These are phyloP conservation scores for Molossus molossus DNA, from an alignment of 2,797 vertebrate genomes.

Conservation along the genomic window DNA sequence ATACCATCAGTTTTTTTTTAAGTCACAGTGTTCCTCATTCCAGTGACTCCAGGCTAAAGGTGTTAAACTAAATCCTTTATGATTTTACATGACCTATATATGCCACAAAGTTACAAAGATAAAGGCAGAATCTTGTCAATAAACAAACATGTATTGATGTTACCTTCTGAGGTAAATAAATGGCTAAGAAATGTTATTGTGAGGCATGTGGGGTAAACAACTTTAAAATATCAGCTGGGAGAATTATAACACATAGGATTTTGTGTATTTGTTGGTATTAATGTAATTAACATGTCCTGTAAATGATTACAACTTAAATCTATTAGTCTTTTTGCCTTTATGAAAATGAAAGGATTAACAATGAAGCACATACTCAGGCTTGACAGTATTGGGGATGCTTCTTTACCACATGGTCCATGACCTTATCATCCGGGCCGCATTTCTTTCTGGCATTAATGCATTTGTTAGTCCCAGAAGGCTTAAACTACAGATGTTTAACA, in stretches of 20 bases:
- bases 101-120: constrained; percentile 75
- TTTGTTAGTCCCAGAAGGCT: constrained; percentile 95
- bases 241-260: constrained; percentile 86
- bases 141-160: constrained; percentile 81
- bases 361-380: constrained; percentile 75
- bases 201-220: constrained; percentile 80
- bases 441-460: constrained; percentile 96
- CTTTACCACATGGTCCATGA: constrained; percentile 90
- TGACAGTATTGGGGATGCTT: constrained; percentile 85
- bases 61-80: constrained; percentile 75
- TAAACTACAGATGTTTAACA: constrained; percentile 95
- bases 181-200: constrained; percentile 82
- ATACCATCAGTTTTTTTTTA: constrained; percentile 37
- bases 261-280: constrained; percentile 83
- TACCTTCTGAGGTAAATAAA: constrained; percentile 83
- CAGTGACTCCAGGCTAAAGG: constrained; percentile 56
- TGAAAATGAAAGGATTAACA: constrained; percentile 83
- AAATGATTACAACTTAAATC: constrained; percentile 84
- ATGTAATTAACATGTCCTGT: constrained; percentile 81
- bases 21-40: constrained; percentile 71
- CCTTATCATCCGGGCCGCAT: constrained; percentile 95
- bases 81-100: constrained; percentile 50
- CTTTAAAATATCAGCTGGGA: constrained; percentile 85
- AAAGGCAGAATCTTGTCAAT: constrained; percentile 78
- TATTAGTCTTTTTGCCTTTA: constrained; percentile 85